A percentile compares a stretch with the other conserved stretches of the same genome.
phyloP scores from a whole-genome alignment of 2,113 vertebrate genomes.

The Cacatua alba region DNA sequence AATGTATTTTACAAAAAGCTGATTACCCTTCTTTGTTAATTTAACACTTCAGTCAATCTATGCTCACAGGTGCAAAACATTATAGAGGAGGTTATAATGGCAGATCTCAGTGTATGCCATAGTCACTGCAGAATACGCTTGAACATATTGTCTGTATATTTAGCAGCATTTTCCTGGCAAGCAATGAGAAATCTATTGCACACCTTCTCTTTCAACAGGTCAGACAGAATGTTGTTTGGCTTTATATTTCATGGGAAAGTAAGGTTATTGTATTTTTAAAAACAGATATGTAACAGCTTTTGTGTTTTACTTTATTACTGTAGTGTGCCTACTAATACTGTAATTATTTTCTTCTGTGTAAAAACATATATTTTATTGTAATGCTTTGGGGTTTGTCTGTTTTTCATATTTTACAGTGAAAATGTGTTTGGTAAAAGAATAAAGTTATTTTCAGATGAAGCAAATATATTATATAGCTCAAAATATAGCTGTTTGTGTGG shows the following conservation, averaged over 20 bases:
- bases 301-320: not conserved
- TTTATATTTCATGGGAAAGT: not conserved
- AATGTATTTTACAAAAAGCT: not conserved
- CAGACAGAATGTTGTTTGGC: not conserved
- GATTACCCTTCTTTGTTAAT: not conserved
- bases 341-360: not conserved
- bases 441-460: not conserved
- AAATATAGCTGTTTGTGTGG: not conserved
- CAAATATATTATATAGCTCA: not conserved
- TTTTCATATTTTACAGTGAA: not conserved
- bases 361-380: not conserved
- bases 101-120: not conserved
- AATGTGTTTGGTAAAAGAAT: not conserved
- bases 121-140: rapidly evolving
- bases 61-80: not conserved
- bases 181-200: not conserved
- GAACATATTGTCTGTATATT: not conserved
- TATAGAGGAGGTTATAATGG: not conserved
- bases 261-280: not conserved
- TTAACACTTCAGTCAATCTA: not conserved
- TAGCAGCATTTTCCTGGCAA: not conserved
- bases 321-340: rapidly evolving
- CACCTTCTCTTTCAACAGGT: not conserved
- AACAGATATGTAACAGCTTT: not conserved
- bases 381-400: not conserved